These are phyloP conservation scores for Oriolus oriolus DNA, from an alignment of 2,113 vertebrate genomes.

Conservation along the genomic window DNA sequence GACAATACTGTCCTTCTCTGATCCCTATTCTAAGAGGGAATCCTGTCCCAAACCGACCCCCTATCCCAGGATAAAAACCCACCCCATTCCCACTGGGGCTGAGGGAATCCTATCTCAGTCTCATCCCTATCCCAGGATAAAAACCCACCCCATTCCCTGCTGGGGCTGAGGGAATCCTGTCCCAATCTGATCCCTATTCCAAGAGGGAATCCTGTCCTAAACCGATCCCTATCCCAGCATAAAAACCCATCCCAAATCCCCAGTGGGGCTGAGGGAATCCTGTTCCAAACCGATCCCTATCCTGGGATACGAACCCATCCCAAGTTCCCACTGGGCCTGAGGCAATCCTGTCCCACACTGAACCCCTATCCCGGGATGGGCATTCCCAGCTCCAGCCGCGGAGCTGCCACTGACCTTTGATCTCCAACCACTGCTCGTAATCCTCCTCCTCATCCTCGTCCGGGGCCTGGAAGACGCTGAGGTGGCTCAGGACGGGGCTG, in stretches of 20 bases:
- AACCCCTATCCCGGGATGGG: fast-evolving
- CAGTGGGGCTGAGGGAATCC: background rate
- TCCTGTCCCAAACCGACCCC: background rate
- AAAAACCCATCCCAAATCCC: background rate
- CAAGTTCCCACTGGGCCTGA: fast-evolving
- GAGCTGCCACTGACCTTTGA: conserved; percentile 71
- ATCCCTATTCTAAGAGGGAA: background rate
- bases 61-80: background rate
- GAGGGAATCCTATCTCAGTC: background rate
- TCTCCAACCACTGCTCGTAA: conserved; percentile 83
- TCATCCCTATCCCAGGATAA: background rate
- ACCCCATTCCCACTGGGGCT: background rate
- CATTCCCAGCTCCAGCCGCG: background rate
- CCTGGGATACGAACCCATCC: no score
- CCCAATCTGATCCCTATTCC: no score
- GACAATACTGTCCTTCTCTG: background rate
- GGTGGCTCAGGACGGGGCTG: conserved; percentile 76
- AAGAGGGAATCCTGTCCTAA: background rate
- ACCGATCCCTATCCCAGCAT: background rate
- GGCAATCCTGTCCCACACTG: background rate
- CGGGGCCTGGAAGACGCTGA: conserved; percentile 88
- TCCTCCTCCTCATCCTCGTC: conserved; percentile 89
- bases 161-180: background rate
- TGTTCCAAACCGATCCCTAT: no score
- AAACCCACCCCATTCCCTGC: no score